These are phyloP conservation scores for Crotophaga sulcirostris DNA, from an alignment of 2,113 vertebrate genomes.

Conservation along the genomic window DNA sequence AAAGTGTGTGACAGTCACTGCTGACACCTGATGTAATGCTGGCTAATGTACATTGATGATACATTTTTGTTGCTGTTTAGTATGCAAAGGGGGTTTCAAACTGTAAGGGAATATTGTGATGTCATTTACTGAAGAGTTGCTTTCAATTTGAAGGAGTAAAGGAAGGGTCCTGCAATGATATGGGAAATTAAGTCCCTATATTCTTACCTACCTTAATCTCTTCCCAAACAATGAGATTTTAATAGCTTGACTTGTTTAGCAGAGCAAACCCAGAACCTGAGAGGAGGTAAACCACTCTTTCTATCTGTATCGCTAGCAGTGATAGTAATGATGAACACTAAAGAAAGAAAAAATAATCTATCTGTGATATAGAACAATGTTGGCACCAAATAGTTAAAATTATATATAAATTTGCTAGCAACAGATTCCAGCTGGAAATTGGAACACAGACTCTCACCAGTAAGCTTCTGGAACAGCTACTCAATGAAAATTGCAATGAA, in stretches of 20 bases:
- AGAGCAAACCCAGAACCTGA: not conserved
- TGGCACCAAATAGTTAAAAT: not conserved
- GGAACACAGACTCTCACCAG: not conserved
- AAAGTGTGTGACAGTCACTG: not conserved
- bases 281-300: not conserved
- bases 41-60: not conserved
- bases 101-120: not conserved
- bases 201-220: not conserved
- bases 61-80: not conserved
- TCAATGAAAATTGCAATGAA: not conserved
- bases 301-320: not conserved
- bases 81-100: not conserved
- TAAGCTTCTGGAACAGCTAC: not conserved
- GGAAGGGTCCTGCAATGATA: not conserved
- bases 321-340: not conserved
- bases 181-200: not conserved
- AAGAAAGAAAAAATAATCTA: not conserved
- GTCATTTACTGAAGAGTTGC: not conserved
- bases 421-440: not conserved
- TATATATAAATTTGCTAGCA: not conserved
- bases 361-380: not conserved
- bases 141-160: not conserved
- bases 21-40: not conserved
- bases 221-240: not conserved
- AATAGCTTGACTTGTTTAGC: not conserved